Evolutionary conservation across 2,888 invertebrate genomes (phyloP).

Genomic region (Pollenia angustigena): DNA sequence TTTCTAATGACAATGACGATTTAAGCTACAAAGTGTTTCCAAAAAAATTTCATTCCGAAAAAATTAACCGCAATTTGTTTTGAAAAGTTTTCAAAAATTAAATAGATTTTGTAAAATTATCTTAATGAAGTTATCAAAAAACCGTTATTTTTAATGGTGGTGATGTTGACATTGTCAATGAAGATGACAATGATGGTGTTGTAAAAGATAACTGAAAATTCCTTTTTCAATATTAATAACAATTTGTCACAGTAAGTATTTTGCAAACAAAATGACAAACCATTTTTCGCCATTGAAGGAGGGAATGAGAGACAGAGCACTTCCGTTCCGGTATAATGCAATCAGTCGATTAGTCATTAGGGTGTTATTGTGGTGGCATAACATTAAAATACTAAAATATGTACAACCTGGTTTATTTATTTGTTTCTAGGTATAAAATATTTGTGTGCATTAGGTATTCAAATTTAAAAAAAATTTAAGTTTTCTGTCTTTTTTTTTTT

Average conservation of each 20-base stretch:
- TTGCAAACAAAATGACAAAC: conserved; percentile 52
- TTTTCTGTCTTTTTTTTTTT: conserved; percentile 2
- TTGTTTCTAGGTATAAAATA: not conserved
- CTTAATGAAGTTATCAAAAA: conserved; percentile 57
- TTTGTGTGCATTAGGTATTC: not conserved
- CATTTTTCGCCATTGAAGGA: conserved; percentile 24
- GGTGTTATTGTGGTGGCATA: conserved; percentile 60
- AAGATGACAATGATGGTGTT: conserved; percentile 25
- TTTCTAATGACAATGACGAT: no score
- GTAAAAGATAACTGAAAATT: conserved; percentile 31
- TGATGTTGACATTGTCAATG: conserved; percentile 36
- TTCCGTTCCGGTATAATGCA: conserved; percentile 62
- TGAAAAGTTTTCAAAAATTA: conserved; percentile 45
- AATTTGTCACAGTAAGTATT: conserved; percentile 68
- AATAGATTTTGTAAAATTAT: conserved; percentile 62
- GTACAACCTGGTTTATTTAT: not conserved
- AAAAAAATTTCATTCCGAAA: conserved; percentile 4
- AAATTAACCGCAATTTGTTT: conserved; percentile 39
- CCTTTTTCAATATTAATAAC: conserved; percentile 34
- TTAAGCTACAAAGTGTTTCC: not conserved
- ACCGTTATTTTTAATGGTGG: conserved; percentile 45
- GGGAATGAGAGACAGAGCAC: conserved; percentile 22
- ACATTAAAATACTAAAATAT: conserved; percentile 28
- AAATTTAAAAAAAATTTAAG: conserved; percentile 17
- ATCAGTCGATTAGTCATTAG: conserved; percentile 67